A percentile compares a stretch with the other conserved stretches of the same genome.
Conservation (phyloP, 2,797 vertebrate genomes). For the Chaunax sp. region DNA sequence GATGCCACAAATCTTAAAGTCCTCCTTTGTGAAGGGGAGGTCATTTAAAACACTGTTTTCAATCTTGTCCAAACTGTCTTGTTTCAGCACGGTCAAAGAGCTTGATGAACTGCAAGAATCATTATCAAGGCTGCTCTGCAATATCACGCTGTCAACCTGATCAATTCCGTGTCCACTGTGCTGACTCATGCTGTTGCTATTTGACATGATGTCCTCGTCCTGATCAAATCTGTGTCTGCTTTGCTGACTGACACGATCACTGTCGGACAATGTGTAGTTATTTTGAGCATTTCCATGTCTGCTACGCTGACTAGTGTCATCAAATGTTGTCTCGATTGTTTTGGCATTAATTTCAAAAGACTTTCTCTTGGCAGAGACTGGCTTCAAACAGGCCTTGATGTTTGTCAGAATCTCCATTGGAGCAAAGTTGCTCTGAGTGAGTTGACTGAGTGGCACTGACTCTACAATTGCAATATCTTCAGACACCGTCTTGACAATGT, state of each 20-base stretch:
- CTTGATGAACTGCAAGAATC: background rate
- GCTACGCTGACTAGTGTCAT: background rate
- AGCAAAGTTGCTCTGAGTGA: conserved; percentile 40
- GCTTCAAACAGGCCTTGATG: conserved; percentile 28
- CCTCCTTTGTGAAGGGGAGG: conserved; percentile 73
- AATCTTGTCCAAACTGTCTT: conserved; percentile 46
- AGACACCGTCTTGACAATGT: conserved; percentile 33
- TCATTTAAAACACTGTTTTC: conserved; percentile 66
- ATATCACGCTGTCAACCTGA: background rate
- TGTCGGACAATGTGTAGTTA: background rate
- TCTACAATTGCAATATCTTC: conserved; percentile 50
- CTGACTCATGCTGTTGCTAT: conserved; percentile 21
- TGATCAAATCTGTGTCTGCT: background rate
- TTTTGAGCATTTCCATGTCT: conserved; percentile 8
- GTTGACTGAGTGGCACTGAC: conserved; percentile 32
- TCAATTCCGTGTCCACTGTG: background rate
- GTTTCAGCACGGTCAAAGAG: background rate
- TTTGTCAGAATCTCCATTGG: conserved; percentile 36
- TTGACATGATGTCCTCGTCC: background rate
- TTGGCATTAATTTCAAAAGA: conserved; percentile 11
- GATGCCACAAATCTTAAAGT: conserved; percentile 49
- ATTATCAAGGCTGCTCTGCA: conserved; percentile 11
- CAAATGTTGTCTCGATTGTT: background rate
- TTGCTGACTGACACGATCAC: conserved; percentile 1
- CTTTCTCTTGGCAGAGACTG: background rate